Base-by-base conservation (phyloP, 2,888 invertebrate genomes). In the Oligia latruncula region DNA sequence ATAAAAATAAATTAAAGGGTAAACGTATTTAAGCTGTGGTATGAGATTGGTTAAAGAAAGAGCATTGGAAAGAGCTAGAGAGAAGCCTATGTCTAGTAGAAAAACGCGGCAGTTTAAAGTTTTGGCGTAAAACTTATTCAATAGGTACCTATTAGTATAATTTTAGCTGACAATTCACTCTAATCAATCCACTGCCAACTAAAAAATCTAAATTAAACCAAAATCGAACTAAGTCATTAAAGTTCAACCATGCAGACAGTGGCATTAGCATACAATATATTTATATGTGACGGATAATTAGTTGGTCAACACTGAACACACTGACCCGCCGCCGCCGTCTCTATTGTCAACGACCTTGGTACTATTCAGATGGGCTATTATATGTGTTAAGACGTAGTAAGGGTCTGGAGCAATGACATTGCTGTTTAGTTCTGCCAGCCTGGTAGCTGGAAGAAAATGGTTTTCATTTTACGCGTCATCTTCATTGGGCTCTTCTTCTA, bases 261-360 rank as follows among this genome's bases (percentile, higher is more conserved):
- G n/a, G 15, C 35, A 93, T 94, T 94, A 91, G 78, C 93, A 94
- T 92, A 93, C 93, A 93, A 93, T 93, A 88, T 86, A 83, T 78
- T 80, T 85, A 73, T 85, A 86, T 82, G 83, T 86, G 67, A 88
- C 86, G 86, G 90, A 90, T 90, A 92, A 89, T 91, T 91, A 91
- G 90, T 94, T 94, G 91, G 91, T 90, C 93, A 94, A 94, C 90
- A 78, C 65, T 83, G 86, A 90, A 79, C 90, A 85, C 77, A 92
- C 85, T 94, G 94, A 94, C 94, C 95, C 89, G 71, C 84, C 92
- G 88, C 95, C 89, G 72, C 83, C 92, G 88, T 90, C 92, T 87
- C 84, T 88, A 90, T 93, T 93, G 90, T 90, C 82, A 76, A 65
- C 89, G 92, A 86, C 95, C 95, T 94, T 95, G 94, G 90, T 70